Evolutionary conservation across 1,140 invertebrate species (phyloP), one percentile per base, ranked within the genome.

Genomic region (Berghia stephanieae): DNA sequence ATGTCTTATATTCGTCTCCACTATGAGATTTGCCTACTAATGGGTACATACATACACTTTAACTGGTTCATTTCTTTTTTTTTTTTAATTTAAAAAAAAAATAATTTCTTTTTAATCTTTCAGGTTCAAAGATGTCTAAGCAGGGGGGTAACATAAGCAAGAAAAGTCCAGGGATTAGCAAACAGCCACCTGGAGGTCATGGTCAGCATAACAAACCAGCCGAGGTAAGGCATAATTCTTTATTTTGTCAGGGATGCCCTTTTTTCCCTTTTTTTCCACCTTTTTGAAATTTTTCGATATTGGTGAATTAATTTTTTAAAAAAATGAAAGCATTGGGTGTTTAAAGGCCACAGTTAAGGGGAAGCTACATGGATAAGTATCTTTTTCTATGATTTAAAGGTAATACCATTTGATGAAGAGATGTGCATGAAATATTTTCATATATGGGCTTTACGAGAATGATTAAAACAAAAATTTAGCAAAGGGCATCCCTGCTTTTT

Each of bases 171-270:
- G 43, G 77, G 5, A 42, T 73, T 40, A 67, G 55, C 63, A 78
- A n/a, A 71, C 60, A 60, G 82, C 78, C 63, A 38, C 82, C 77
- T 79, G 79, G 75, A 36, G 55, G 67, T 31, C 81, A 77, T 31
- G 76, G 70, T 24, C 70, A 79, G 24, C 83, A 85, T 46, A 85
- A 85, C 78, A 86, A 85, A 77, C 84, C 85, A 68, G 85, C 85
- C 43, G 85, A 86, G 83, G 85, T 86, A 83, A 80, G 75, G 8
- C 10, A 67, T 13, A 18, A 2, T 60, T 10, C 2, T 70, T 55
- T 57, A 38, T 3, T 3, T 42, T n/a, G 1, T 63, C 27, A 49
- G 18, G 0, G 5, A 3, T 34, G 13, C 18, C 0, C 2, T 46
- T 0, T 13, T 1, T 27, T 31, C 24, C 10, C 34, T 49, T 21